A percentile compares a stretch with the other conserved stretches of the same genome.
Conservation (phyloP, 2,113 vertebrate species). For the Pteruthius melanotis region DNA sequence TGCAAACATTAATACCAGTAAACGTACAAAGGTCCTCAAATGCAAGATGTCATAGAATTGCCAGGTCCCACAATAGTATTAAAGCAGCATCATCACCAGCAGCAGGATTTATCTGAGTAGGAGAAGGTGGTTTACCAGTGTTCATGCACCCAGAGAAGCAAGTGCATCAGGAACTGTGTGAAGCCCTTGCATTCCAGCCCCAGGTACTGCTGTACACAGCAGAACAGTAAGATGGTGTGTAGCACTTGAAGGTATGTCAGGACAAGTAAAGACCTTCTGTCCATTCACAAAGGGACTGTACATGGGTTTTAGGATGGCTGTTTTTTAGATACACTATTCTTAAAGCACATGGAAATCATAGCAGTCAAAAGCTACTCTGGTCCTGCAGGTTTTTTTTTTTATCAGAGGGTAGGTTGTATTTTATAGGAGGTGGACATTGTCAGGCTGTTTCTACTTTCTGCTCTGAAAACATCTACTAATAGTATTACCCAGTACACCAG, state of each 20-base stretch:
- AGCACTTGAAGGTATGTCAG: neutral
- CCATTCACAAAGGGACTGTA: neutral
- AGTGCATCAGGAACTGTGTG: neutral
- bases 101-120: neutral
- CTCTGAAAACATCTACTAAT: conserved; percentile 23
- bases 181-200: neutral
- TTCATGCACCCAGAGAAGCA: neutral
- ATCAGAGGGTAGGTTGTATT: neutral
- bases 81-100: neutral
- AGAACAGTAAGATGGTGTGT: neutral
- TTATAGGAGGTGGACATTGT: neutral
- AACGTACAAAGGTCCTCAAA: neutral
- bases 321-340: neutral
- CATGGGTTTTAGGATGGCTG: neutral
- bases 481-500: too few relatives aligned
- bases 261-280: neutral
- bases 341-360: neutral
- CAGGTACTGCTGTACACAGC: neutral
- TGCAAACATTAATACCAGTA: neutral
- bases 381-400: neutral
- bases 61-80: neutral
- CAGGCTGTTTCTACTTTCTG: conserved; percentile 2
- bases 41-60: neutral
- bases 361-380: neutral
- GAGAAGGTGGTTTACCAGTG: neutral